These are phyloP conservation scores for Holothuria leucospilota DNA, from an alignment of 53 echinoderm and acorn worm species.

Conservation along the genomic window DNA sequence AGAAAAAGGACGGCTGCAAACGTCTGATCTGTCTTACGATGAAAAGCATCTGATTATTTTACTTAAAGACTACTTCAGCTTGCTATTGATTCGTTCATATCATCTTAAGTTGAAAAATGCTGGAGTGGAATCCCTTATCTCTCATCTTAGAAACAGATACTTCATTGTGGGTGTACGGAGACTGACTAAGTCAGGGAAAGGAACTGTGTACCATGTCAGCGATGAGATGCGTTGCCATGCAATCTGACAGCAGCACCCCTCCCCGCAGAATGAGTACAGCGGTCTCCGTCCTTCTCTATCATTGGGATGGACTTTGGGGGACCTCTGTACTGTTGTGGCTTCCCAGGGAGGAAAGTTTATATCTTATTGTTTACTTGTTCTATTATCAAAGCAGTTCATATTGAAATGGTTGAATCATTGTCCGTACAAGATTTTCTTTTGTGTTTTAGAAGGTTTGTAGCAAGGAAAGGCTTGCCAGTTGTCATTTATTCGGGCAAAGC, in stretches of 20 bases:
- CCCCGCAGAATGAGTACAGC: not conserved
- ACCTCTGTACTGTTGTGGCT: constrained; percentile 12
- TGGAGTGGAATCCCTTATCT: not conserved
- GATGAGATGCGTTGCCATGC: not conserved
- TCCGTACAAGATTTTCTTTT: no score
- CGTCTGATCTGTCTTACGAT: not conserved
- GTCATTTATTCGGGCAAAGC: no score
- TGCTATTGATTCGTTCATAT: not conserved
- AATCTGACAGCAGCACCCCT: constrained; percentile 24
- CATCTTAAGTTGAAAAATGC: no score
- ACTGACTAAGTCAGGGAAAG: not conserved
- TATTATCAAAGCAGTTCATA: no score
- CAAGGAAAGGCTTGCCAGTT: no score
- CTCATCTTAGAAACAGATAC: not conserved
- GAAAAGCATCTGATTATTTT: not conserved
- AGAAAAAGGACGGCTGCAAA: not conserved
- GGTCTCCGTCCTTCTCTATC: constrained; percentile 5
- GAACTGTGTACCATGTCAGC: not conserved
- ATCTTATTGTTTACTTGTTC: no score
- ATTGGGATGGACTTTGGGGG: constrained; percentile 6
- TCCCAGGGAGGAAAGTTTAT: no score
- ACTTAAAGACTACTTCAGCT: not conserved
- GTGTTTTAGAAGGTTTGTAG: no score
- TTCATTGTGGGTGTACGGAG: not conserved
- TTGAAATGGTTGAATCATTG: no score